Evolutionary conservation across 2,888 invertebrate genomes (phyloP).

Genomic region (Acanthosepion pharaonis): DNA sequence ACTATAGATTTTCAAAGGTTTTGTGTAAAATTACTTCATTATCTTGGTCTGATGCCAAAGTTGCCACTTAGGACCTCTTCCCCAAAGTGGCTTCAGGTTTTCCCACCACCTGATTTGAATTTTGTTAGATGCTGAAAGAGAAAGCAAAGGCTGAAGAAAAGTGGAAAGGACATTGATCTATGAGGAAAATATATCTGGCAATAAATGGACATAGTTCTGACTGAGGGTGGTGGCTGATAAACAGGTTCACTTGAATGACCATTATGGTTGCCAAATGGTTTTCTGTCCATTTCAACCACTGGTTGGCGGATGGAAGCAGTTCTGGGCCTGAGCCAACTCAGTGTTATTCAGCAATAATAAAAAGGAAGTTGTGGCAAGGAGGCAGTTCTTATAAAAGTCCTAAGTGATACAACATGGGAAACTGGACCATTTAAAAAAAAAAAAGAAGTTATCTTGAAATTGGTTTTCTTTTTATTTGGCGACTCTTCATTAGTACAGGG

Average conservation of each 20-base stretch:
- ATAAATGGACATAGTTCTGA: background rate
- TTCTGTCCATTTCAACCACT: slow-evolving; percentile 15
- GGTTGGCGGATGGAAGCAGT: slow-evolving; percentile 4
- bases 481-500: background rate
- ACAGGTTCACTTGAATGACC: slow-evolving; percentile 23
- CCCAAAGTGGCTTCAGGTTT: background rate
- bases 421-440: background rate
- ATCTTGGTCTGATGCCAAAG: background rate
- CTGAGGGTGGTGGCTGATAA: background rate
- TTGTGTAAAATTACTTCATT: background rate
- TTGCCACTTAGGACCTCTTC: background rate
- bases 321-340: background rate
- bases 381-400: background rate
- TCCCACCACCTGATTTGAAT: background rate
- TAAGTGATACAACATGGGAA: background rate
- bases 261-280: slow-evolving; percentile 10
- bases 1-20: background rate
- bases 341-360: background rate
- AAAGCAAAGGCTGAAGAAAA: background rate
- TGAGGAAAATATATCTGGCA: slow-evolving; percentile 15
- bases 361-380: background rate
- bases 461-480: background rate
- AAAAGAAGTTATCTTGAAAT: too few species aligned
- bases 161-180: slow-evolving; percentile 1
- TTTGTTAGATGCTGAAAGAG: background rate